A percentile compares a stretch with the other conserved stretches of the same genome.
phyloP scores from a whole-genome alignment of 92 coral and sea anemone species.

The Epizoanthus stellaris region DNA sequence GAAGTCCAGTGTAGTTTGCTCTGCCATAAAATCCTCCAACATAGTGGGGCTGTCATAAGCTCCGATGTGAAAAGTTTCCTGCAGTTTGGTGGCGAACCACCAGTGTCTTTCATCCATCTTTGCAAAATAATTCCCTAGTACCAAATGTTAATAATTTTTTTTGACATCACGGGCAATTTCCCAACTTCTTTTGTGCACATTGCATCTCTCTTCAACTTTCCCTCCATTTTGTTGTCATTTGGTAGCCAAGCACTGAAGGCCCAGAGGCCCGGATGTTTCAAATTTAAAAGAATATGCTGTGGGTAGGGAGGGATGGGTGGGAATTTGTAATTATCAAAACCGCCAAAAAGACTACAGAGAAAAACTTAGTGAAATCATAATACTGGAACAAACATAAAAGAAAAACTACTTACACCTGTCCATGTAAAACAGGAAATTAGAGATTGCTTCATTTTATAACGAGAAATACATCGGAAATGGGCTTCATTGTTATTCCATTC shows the following conservation, averaged over 20 bases:
- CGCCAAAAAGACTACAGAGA: too few relatives aligned
- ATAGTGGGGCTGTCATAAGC: constrained; percentile 98
- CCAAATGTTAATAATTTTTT: neutral
- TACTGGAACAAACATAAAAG: too few relatives aligned
- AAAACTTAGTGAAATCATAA: too few relatives aligned
- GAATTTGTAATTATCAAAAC: too few relatives aligned
- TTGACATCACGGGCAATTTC: neutral
- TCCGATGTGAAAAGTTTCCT: constrained; percentile 98
- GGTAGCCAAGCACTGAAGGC: constrained; percentile 89
- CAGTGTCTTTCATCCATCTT: constrained; percentile 98
- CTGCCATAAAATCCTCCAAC: constrained; percentile 99
- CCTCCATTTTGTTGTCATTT: constrained; percentile 97
- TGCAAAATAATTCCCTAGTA: constrained; percentile 4
- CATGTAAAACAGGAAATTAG: too few relatives aligned
- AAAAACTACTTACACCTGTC: too few relatives aligned
- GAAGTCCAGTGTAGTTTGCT: constrained; percentile 91
- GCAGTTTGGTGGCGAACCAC: constrained; percentile 99
- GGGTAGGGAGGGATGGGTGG: constrained; percentile 26
- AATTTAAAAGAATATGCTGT: neutral
- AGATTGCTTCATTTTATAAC: too few relatives aligned
- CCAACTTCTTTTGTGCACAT: neutral
- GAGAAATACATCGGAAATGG: too few relatives aligned
- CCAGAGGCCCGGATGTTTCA: constrained; percentile 78
- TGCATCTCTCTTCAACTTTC: constrained; percentile 53
- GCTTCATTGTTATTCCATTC: too few relatives aligned